phyloP scores from a whole-genome alignment of 1,140 invertebrate species.

The Cydia fagiglandana region DNA sequence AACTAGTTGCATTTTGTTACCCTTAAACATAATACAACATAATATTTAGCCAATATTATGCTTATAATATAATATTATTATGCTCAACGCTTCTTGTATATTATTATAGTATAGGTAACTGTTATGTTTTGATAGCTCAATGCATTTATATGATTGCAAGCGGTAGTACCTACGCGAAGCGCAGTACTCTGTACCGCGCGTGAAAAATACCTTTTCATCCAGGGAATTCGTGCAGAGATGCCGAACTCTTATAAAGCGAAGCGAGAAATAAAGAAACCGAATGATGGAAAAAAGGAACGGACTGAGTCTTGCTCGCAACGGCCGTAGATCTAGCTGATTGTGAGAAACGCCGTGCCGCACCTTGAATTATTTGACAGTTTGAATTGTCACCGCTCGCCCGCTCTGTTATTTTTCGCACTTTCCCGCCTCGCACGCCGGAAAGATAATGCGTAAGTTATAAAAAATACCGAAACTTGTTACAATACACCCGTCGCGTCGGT shows the following conservation, averaged over 20 bases:
- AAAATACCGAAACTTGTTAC: slow-evolving; percentile 48
- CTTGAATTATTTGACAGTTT: slow-evolving; percentile 76
- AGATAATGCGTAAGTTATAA: slow-evolving; percentile 57
- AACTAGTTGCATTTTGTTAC: too few species aligned
- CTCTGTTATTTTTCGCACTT: slow-evolving; percentile 61
- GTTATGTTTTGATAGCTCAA: neutral
- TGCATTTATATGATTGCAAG: slow-evolving; percentile 10
- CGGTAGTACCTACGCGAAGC: slow-evolving; percentile 38
- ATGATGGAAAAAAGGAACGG: slow-evolving; percentile 62
- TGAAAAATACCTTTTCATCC: slow-evolving; percentile 75
- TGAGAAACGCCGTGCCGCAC: slow-evolving; percentile 67
- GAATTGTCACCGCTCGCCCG: slow-evolving; percentile 66
- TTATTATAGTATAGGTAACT: neutral
- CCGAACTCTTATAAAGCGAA: slow-evolving; percentile 71
- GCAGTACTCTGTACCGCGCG: slow-evolving; percentile 49
- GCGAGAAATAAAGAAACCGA: slow-evolving; percentile 70
- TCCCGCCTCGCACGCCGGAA: slow-evolving; percentile 40
- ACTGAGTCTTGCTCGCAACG: slow-evolving; percentile 53
- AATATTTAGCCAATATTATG: neutral
- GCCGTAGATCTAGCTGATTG: slow-evolving; percentile 74
- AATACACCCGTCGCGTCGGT: slow-evolving; percentile 18
- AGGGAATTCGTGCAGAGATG: slow-evolving; percentile 69
- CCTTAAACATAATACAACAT: too few species aligned
- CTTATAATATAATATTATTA: neutral
- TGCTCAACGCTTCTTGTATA: neutral